Percentiles rank a stretch among this genome's conserved stretches.
Conservation (phyloP, 2,113 vertebrate genomes). For the Fukomys damarensis region DNA sequence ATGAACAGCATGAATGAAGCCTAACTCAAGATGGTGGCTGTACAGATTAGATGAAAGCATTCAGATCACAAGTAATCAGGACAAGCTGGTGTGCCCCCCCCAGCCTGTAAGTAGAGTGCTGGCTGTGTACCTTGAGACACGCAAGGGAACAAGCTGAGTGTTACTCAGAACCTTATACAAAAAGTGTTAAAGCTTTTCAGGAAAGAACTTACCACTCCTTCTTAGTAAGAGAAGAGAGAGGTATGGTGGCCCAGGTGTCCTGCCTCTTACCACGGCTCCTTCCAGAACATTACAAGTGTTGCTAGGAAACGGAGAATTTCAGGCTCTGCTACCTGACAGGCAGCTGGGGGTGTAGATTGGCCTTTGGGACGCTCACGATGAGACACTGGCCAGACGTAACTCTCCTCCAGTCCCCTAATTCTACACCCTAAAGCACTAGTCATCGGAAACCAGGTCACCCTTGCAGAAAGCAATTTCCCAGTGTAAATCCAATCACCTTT, state of each 20-base stretch:
- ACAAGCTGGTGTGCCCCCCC: background rate
- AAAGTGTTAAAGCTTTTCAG: background rate
- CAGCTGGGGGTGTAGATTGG: background rate
- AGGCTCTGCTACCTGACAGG: background rate
- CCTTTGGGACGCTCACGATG: background rate
- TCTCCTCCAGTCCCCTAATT: background rate
- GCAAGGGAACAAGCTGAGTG: background rate
- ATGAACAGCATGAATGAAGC: background rate
- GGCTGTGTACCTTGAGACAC: background rate
- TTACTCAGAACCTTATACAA: background rate
- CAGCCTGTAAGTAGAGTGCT: background rate
- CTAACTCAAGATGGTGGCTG: background rate
- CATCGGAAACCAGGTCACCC: background rate
- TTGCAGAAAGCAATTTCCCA: background rate
- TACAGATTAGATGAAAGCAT: background rate
- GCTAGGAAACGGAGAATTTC: background rate
- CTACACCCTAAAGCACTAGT: background rate
- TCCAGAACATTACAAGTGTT: background rate
- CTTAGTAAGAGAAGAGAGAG: background rate
- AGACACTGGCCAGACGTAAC: background rate
- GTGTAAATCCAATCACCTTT: constrained; percentile 8
- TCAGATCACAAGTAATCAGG: background rate
- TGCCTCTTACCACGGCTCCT: background rate
- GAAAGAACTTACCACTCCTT: background rate
- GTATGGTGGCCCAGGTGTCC: background rate